Evolutionary conservation across 1,140 invertebrate species (phyloP), one percentile per base, ranked within the genome.

Genomic region (Reticulitermes speratus): DNA sequence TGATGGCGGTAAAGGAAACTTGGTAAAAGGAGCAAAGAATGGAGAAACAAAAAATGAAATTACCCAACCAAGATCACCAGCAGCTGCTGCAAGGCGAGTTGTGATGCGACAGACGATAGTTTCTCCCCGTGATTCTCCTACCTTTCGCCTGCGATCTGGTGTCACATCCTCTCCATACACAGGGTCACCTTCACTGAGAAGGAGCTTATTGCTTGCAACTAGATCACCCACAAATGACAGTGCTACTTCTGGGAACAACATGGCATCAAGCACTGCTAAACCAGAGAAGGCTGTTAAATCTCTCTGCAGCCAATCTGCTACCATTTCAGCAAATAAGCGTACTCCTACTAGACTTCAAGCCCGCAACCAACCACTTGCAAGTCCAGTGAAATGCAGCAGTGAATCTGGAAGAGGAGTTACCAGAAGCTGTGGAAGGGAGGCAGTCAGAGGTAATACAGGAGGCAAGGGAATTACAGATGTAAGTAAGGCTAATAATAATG

Each of bases 141-240:
- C 85, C 19, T 45, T 75, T 44, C 8, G 81, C 59, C 14, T 84
- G 8, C 55, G 85, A 82, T 82, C 45, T 14, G 75, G 45, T 32
- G 52, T 83, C 3, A 44, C 85, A 52, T 84, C 83, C 25, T 84
- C 83, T 12, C 83, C 83, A 45, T 84, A 84, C n/a, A 59, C 48
- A 9, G 83, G 83, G 45, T 84, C 83, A 89, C 88, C 90, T 48
- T 88, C 90, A 83, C 82, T 90, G 59, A 83, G 91, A 88, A 87
- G 91, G 87, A 89, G 90, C 86, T 85, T 90, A 69, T 87, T 88
- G 85, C 87, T 89, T 85, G 90, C 89, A 88, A 89, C 92, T 88
- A 86, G 88, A 90, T 87, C 90, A 82, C 89, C 92, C n/a, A 75
- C n/a, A 30, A 75, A 75, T 32, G 83, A 38, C 45, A 84, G 30